Evolutionary conservation across 2,113 vertebrate genomes (phyloP).

Genomic region (Probosciger aterrimus): DNA sequence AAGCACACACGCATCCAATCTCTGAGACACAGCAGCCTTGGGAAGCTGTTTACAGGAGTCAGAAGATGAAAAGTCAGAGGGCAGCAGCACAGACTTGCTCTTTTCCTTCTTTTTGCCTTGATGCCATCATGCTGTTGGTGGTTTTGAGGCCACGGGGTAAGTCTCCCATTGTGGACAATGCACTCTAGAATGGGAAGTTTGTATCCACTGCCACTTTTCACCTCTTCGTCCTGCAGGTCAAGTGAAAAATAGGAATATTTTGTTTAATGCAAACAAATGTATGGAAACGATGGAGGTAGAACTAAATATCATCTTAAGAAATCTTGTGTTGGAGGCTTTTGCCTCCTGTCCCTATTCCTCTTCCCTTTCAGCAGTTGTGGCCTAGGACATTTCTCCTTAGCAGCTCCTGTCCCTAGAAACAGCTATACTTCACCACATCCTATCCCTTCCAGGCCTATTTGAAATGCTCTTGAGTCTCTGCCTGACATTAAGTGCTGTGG

Average conservation of each 20-base stretch:
- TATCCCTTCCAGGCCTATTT: background rate
- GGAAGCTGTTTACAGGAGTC: background rate
- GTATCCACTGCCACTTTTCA: background rate
- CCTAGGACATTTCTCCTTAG: background rate
- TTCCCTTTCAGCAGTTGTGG: background rate
- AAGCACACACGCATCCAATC: background rate
- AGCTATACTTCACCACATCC: background rate
- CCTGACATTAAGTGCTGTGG: background rate
- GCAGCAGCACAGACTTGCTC: background rate
- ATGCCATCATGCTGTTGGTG: background rate
- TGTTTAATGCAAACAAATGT: background rate
- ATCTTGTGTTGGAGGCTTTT: background rate
- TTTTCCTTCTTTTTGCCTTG: background rate
- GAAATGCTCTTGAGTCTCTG: background rate
- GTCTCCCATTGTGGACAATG: background rate
- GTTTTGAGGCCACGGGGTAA: background rate
- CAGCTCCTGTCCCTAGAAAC: background rate
- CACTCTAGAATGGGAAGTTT: background rate
- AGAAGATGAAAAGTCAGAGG: background rate
- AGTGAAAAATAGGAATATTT: background rate
- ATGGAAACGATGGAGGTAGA: background rate
- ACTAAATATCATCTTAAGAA: background rate
- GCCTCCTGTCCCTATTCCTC: background rate
- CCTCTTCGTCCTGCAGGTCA: background rate
- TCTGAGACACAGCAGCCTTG: accelerated